A percentile compares a stretch with the other conserved stretches of the same genome.
Evolutionary conservation across 2,113 vertebrate genomes (phyloP).

Genomic region (Siniperca knerii): DNA sequence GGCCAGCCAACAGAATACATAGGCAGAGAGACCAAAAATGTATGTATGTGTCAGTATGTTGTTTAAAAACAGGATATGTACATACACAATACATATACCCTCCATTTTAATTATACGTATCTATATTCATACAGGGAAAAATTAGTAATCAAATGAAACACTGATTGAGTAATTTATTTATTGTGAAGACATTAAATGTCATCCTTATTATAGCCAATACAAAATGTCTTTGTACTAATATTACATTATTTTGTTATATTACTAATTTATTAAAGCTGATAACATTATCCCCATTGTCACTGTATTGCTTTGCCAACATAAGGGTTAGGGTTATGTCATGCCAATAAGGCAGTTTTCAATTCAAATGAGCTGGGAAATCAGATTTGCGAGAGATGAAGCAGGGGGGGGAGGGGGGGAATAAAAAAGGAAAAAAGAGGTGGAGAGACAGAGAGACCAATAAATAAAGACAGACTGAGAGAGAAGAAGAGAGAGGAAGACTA

Average conservation of each 20-base stretch:
- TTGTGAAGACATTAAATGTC: neutral
- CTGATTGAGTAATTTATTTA: neutral
- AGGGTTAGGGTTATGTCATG: neutral
- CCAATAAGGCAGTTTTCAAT: neutral
- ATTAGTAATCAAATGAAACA: neutral
- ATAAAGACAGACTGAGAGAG: slow-evolving; percentile 12
- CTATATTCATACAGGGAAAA: neutral
- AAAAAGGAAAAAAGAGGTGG: neutral
- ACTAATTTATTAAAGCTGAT: neutral
- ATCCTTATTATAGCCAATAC: neutral
- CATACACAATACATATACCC: neutral
- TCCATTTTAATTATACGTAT: neutral
- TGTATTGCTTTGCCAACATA: neutral
- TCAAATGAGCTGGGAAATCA: slow-evolving; percentile 27
- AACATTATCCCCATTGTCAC: neutral
- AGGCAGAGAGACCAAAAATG: neutral
- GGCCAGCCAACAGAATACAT: neutral
- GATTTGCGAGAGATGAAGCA: neutral
- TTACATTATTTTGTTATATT: neutral
- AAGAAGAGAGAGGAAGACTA: slow-evolving; percentile 2
- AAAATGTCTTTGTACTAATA: neutral
- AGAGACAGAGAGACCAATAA: neutral
- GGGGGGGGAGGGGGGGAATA: neutral
- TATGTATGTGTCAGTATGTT: neutral
- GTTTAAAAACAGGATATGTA: neutral